Evolutionary conservation across 1,140 invertebrate species (phyloP), one percentile per base, ranked within the genome.

Genomic region (Drosophila lacertosa): DNA sequence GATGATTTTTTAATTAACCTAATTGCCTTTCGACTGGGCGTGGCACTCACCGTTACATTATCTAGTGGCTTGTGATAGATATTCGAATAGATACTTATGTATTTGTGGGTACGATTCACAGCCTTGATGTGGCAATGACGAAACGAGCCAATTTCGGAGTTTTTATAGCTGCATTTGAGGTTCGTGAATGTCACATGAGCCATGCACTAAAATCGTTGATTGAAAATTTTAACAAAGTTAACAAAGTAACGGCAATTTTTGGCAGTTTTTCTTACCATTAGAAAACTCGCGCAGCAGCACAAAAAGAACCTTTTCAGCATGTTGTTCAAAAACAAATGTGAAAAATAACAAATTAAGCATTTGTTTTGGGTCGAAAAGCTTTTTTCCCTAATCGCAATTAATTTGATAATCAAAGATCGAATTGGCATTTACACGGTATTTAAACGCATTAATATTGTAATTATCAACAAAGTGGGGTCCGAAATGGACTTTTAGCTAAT

Each of bases 61-160:
- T 63, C 22, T 0, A 77, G 3, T 0, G 58, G 54, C 4, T 10
- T 3, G 5, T 44, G 4, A 18, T 37, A 39, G 2, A 77, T 2
- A 26, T 37, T 64, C 0, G 7, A 22, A 26, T 66, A 16, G 0
- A 75, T 1, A 13, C 42, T 55, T 0, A 83, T 44, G 11, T 75
- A 83, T 11, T 84, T 83, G 18, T 78, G 72, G 0, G 75, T 68
- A 9, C 80, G 80, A 51, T 84, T 84, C 2, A 83, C 63, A 0
- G 75, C 76, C 40, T 79, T 84, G 0, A 84, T 77, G 3, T 62
- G 7, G 7, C 80, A 84, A 10, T 58, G 26, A 7, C 53, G 0
- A 4, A 76, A 66, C 0, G 39, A 15, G 0, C 32, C 29, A 6
- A 47, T 51, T 1, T 6, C 40, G 0, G 13, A 20, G 15, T 72